These are phyloP conservation scores for Desoria tigrina DNA, from an alignment of 2,888 invertebrate genomes.

Conservation along the genomic window DNA sequence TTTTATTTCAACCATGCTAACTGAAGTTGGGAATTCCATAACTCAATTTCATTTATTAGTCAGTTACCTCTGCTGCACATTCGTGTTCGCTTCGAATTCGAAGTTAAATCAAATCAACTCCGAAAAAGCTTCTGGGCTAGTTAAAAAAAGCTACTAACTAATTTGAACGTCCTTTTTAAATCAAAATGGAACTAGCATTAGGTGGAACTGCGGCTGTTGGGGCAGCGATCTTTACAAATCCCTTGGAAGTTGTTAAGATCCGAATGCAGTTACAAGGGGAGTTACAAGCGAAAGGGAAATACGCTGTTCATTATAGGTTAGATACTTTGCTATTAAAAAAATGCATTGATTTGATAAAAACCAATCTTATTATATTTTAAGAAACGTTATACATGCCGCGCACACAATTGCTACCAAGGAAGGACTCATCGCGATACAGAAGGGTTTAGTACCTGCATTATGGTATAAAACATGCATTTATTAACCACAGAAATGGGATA, in stretches of 20 bases:
- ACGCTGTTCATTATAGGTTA: constrained; percentile 56
- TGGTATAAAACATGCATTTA: too few relatives aligned
- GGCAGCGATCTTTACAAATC: constrained; percentile 83
- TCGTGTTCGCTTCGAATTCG: too few relatives aligned
- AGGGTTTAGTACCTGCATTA: constrained; percentile 78
- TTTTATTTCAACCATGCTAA: too few relatives aligned
- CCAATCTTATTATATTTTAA: neutral
- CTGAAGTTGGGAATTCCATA: too few relatives aligned
- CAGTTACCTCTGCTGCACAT: too few relatives aligned
- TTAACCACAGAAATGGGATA: too few relatives aligned
- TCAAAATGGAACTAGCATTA: constrained; percentile 68
- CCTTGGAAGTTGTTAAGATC: constrained; percentile 82
- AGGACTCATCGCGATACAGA: constrained; percentile 64
- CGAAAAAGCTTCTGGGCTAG: too few relatives aligned
- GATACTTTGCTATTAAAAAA: neutral
- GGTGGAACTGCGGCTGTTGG: constrained; percentile 77
- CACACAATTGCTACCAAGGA: constrained; percentile 77
- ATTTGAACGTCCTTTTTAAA: too few relatives aligned
- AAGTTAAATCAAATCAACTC: too few relatives aligned
- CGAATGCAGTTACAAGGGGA: constrained; percentile 77
- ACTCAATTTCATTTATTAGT: too few relatives aligned
- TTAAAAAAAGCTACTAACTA: too few relatives aligned
- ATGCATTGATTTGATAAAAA: too few relatives aligned
- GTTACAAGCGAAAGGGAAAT: constrained; percentile 70
- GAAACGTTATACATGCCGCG: constrained; percentile 75